Percentiles rank a stretch among this genome's conserved stretches.
Conservation (phyloP, 2,888 invertebrate species). For the Idaea dimidiata region DNA sequence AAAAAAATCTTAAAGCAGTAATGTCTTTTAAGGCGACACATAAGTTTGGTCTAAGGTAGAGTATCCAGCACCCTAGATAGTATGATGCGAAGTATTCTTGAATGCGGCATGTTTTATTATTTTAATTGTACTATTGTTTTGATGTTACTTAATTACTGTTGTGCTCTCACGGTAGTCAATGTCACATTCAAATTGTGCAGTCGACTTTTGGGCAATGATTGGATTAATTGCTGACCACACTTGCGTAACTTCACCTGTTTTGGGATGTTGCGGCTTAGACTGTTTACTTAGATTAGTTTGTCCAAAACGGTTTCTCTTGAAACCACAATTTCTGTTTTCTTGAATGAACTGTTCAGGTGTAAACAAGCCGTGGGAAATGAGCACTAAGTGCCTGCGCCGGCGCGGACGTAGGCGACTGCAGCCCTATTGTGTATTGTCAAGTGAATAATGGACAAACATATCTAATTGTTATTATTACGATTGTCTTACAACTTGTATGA, state of each 20-base stretch:
- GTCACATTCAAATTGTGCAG: slow-evolving; percentile 55
- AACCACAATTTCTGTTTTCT: not conserved
- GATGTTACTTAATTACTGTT: slow-evolving; percentile 41
- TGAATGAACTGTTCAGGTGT: not conserved
- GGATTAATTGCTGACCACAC: slow-evolving; percentile 38
- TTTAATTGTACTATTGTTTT: slow-evolving; percentile 65
- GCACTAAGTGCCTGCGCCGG: slow-evolving; percentile 12
- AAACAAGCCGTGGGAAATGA: slow-evolving; percentile 24
- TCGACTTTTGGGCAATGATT: slow-evolving; percentile 45
- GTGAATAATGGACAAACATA: slow-evolving; percentile 25
- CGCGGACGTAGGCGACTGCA: slow-evolving; percentile 12
- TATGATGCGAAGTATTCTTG: slow-evolving; percentile 27
- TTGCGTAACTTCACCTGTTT: slow-evolving; percentile 20
- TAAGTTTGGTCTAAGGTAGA: slow-evolving; percentile 40
- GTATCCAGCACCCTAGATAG: slow-evolving; percentile 9
- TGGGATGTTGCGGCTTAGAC: slow-evolving; percentile 7
- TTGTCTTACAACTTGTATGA: slow-evolving; percentile 25
- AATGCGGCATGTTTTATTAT: slow-evolving; percentile 37
- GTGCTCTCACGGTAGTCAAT: slow-evolving; percentile 61
- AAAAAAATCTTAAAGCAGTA: slow-evolving; percentile 28
- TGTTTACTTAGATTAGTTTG: not conserved
- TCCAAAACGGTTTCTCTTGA: not conserved
- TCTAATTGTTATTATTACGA: slow-evolving; percentile 36
- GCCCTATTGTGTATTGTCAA: slow-evolving; percentile 32
- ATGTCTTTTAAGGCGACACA: slow-evolving; percentile 50